phyloP scores from a whole-genome alignment of 2,888 invertebrate species.

The Fissipunctia ypsillon region DNA sequence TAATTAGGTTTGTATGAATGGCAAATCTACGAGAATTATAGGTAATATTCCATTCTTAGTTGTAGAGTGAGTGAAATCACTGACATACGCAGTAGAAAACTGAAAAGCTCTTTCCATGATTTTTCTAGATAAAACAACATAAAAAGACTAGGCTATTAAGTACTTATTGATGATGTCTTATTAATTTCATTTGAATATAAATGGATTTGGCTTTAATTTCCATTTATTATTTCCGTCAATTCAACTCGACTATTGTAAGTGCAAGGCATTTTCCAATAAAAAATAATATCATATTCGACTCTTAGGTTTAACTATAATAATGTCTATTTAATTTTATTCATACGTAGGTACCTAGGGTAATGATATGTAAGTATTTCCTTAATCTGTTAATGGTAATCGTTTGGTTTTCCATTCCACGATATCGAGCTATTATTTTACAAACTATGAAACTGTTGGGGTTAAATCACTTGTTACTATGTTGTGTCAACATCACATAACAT shows the following conservation, averaged over 20 bases:
- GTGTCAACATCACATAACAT: too few species aligned
- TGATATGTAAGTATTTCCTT: conserved; percentile 19
- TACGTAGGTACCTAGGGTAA: background rate
- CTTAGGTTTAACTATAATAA: background rate
- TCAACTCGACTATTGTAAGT: background rate
- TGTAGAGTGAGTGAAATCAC: background rate
- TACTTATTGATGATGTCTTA: background rate
- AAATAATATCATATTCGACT: background rate
- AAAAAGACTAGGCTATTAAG: background rate
- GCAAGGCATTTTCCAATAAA: conserved; percentile 2
- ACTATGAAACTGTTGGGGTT: background rate
- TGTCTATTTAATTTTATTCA: background rate
- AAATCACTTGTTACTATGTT: background rate
- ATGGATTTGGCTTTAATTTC: background rate
- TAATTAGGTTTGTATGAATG: conserved; percentile 51
- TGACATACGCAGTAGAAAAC: background rate
- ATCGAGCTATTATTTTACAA: background rate
- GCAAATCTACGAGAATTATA: conserved; percentile 27
- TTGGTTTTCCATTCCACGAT: conserved; percentile 14
- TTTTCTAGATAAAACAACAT: background rate
- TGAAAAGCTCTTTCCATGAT: background rate
- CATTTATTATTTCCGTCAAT: background rate
- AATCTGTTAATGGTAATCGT: background rate
- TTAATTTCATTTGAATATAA: background rate
- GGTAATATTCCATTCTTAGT: conserved; percentile 45